These are phyloP conservation scores for Cherax destructor DNA, from an alignment of 1,140 invertebrate genomes.

Conservation along the genomic window DNA sequence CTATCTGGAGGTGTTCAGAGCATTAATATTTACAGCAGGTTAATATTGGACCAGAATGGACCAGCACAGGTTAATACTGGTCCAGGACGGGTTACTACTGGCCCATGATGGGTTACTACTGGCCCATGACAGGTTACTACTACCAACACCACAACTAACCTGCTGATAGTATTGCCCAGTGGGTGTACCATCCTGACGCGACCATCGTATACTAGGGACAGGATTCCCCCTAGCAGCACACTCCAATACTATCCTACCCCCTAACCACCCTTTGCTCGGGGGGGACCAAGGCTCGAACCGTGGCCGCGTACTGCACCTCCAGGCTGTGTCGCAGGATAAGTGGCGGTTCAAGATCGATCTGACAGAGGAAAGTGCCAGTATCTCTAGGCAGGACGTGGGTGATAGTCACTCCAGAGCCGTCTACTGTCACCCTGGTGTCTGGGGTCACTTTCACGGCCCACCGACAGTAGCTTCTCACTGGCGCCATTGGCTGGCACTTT, in stretches of 20 bases:
- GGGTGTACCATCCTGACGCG: conserved; percentile 38
- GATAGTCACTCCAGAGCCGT: conserved; percentile 42
- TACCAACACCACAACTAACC: neutral
- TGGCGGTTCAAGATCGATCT: conserved; percentile 43
- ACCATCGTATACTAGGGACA: conserved; percentile 40
- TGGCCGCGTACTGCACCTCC: conserved; percentile 47
- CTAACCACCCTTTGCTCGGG: conserved; percentile 25
- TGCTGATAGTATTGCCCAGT: conserved; percentile 10
- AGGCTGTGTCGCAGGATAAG: conserved; percentile 37
- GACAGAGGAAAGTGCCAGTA: conserved; percentile 48
- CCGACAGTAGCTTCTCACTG: conserved; percentile 40
- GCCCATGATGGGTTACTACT: no score
- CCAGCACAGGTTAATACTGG: no score
- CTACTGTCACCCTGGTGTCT: conserved; percentile 19
- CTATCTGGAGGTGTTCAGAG: no score
- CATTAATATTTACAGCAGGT: no score
- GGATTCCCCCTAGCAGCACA: conserved; percentile 39
- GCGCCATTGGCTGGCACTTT: conserved; percentile 36
- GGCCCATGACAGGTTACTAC: no score
- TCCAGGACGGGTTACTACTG: no score
- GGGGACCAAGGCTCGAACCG: conserved; percentile 18
- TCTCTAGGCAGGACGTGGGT: conserved; percentile 25
- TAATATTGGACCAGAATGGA: no score
- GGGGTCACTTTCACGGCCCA: conserved; percentile 39
- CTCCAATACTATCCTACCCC: conserved; percentile 16